A percentile compares a stretch with the other conserved stretches of the same genome.
These are phyloP conservation scores for Eupithecia insigniata DNA, from an alignment of 2,888 invertebrate species.

Conservation along the genomic window DNA sequence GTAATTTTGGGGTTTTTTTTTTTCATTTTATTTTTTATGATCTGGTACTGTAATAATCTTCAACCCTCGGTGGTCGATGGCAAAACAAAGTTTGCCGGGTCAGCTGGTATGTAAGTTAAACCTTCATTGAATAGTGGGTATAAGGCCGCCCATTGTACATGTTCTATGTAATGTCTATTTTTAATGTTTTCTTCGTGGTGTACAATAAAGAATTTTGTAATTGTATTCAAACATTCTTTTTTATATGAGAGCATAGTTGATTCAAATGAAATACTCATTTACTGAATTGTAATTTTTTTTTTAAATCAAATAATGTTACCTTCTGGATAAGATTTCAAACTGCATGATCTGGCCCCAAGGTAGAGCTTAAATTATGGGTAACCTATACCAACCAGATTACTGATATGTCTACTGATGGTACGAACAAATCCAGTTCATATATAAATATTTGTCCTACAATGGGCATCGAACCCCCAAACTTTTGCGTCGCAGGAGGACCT, in stretches of 20 bases:
- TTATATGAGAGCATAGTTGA: not conserved
- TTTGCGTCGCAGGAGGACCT: not conserved
- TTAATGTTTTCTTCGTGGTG: too few relatives aligned
- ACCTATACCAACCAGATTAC: not conserved
- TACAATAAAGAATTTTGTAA: too few relatives aligned
- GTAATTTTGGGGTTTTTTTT: too few relatives aligned
- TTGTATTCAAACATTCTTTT: conserved; percentile 5
- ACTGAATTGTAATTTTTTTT: not conserved
- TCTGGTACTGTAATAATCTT: too few relatives aligned
- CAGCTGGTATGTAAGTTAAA: not conserved
- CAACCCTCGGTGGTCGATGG: too few relatives aligned
- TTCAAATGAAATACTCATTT: not conserved
- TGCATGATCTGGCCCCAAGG: not conserved
- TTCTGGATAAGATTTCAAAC: too few relatives aligned
- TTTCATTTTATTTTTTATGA: too few relatives aligned
- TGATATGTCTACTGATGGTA: not conserved
- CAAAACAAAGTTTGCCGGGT: too few relatives aligned
- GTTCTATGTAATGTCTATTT: too few relatives aligned
- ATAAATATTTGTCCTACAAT: not conserved
- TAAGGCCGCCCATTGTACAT: too few relatives aligned
- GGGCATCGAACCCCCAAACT: not conserved
- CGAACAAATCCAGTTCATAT: not conserved
- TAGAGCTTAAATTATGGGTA: not conserved
- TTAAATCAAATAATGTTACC: too few relatives aligned
- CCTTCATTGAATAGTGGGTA: not conserved